These are phyloP conservation scores for Coccyzus lansbergi DNA, from an alignment of 2,797 vertebrate species.

Conservation along the genomic window DNA sequence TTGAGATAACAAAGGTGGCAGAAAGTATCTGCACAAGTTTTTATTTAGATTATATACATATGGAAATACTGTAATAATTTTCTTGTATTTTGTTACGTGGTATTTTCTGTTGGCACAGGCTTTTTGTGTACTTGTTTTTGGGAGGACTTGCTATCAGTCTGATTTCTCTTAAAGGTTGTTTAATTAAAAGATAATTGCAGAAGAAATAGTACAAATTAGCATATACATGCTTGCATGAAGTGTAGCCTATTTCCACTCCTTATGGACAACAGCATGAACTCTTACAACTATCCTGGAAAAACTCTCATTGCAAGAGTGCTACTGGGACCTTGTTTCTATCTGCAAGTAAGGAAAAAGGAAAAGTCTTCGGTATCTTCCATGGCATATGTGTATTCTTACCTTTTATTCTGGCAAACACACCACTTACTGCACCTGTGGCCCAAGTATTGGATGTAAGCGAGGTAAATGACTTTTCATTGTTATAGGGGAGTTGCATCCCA, in stretches of 20 bases:
- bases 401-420: background rate
- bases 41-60: background rate
- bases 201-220: background rate
- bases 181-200: background rate
- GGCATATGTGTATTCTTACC: background rate
- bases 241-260: background rate
- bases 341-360: background rate
- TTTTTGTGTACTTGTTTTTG: background rate
- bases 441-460: background rate
- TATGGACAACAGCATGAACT: background rate
- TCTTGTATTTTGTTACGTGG: background rate
- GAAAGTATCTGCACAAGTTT: background rate
- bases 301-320: background rate
- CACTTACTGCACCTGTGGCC: background rate
- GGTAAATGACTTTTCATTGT: background rate
- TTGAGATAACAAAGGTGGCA: background rate
- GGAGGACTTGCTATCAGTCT: background rate
- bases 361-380: background rate
- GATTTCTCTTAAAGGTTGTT: background rate
- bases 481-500: background rate
- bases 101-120: background rate
- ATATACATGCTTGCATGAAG: background rate
- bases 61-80: background rate
- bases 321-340: background rate
- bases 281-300: background rate